Percentiles rank a stretch among this genome's conserved stretches.
phyloP scores from a whole-genome alignment of 2,888 invertebrate species.

The Craniophora ligustri region DNA sequence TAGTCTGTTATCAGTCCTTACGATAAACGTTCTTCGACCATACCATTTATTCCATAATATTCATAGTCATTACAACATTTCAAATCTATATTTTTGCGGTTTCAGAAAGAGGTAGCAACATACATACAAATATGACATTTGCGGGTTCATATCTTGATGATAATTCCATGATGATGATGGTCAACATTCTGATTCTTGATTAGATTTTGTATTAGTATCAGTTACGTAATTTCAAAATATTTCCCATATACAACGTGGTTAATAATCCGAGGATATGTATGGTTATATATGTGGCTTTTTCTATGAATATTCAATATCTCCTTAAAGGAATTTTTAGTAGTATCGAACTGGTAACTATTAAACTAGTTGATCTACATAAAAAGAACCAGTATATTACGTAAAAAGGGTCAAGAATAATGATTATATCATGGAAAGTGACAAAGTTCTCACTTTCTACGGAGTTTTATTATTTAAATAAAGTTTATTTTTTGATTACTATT shows the following conservation, averaged over 20 bases:
- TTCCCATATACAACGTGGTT: conserved; percentile 20
- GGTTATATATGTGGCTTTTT: conserved; percentile 8
- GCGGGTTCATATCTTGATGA: background rate
- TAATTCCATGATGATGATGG: background rate
- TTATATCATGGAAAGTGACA: conserved; percentile 32
- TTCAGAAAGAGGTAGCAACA: background rate
- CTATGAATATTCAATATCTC: conserved; percentile 42
- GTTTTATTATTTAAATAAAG: conserved; percentile 3
- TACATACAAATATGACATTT: too few relatives aligned
- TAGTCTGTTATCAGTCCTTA: too few relatives aligned
- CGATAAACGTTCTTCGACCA: too few relatives aligned
- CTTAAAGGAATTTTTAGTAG: conserved; percentile 25
- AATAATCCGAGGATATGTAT: conserved; percentile 25
- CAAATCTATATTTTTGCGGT: background rate
- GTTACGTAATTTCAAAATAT: conserved; percentile 23
- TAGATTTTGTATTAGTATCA: conserved; percentile 7
- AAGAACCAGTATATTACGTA: conserved; percentile 34
- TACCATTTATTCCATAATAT: background rate
- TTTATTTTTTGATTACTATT: background rate
- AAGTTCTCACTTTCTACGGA: conserved; percentile 38
- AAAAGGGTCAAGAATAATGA: conserved; percentile 21
- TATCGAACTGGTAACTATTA: conserved; percentile 24
- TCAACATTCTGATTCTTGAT: background rate
- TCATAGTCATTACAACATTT: background rate
- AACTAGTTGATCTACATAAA: conserved; percentile 30